phyloP scores from a whole-genome alignment of 2,113 vertebrate genomes.

The Phyllostomus discolor region DNA sequence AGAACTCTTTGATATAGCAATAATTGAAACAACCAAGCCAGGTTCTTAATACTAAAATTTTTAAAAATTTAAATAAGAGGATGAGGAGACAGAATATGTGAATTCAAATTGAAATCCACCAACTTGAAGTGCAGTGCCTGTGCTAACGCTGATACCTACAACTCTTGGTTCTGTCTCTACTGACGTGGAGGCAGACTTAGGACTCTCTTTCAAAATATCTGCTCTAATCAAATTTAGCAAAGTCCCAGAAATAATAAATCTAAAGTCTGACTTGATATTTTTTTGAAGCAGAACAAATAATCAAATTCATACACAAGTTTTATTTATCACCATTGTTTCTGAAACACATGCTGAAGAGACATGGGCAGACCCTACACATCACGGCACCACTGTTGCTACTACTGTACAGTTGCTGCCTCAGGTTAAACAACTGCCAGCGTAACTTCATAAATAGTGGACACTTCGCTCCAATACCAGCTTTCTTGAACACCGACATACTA shows the following conservation, averaged over 20 bases:
- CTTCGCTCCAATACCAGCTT: background rate
- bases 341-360: background rate
- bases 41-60: too few relatives aligned
- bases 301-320: background rate
- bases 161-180: background rate
- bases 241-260: background rate
- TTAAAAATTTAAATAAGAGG: background rate
- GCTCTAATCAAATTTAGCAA: background rate
- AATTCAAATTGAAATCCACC: background rate
- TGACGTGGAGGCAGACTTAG: background rate
- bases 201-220: background rate
- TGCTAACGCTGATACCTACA: background rate
- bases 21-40: constrained; percentile 45
- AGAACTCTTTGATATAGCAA: constrained; percentile 30
- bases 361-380: rapidly evolving
- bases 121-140: background rate
- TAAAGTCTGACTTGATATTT: background rate
- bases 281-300: background rate
- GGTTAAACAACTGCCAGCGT: background rate
- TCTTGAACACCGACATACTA: background rate
- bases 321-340: background rate
- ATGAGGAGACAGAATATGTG: background rate
- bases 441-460: background rate
- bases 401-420: background rate
- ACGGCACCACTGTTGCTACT: background rate